phyloP scores from a whole-genome alignment of 2,888 invertebrate species.

The Phragmatobia fuliginosa region DNA sequence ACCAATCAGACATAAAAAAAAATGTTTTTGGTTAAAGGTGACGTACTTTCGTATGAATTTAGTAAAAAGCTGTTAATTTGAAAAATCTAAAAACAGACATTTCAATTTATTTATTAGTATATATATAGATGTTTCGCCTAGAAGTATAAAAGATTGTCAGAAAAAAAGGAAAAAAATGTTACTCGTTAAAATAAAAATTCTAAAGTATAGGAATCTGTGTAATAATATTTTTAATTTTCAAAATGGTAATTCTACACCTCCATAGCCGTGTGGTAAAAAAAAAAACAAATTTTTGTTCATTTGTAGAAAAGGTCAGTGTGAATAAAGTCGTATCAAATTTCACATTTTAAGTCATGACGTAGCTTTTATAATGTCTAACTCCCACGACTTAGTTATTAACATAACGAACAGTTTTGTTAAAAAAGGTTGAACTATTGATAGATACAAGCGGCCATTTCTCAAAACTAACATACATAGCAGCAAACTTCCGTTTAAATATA shows the following conservation, averaged over 20 bases:
- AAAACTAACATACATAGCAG: neutral
- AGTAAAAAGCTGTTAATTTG: too few relatives aligned
- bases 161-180: neutral
- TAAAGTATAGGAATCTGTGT: neutral
- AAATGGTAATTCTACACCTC: neutral
- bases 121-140: too few relatives aligned
- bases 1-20: too few relatives aligned
- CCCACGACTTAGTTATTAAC: neutral
- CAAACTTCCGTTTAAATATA: neutral
- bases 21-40: too few relatives aligned
- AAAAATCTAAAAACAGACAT: too few relatives aligned
- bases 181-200: neutral
- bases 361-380: neutral
- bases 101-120: too few relatives aligned
- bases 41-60: too few relatives aligned
- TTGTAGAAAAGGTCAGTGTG: too few relatives aligned
- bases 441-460: neutral
- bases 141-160: too few relatives aligned
- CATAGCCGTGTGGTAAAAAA: too few relatives aligned
- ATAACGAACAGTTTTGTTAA: neutral
- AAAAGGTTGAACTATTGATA: neutral
- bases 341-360: neutral
- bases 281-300: too few relatives aligned
- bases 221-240: neutral
- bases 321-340: neutral